Percentiles rank a stretch among this genome's conserved stretches.
These are phyloP conservation scores for Drosophila melanica DNA, from an alignment of 1,140 invertebrate species.

Conservation along the genomic window DNA sequence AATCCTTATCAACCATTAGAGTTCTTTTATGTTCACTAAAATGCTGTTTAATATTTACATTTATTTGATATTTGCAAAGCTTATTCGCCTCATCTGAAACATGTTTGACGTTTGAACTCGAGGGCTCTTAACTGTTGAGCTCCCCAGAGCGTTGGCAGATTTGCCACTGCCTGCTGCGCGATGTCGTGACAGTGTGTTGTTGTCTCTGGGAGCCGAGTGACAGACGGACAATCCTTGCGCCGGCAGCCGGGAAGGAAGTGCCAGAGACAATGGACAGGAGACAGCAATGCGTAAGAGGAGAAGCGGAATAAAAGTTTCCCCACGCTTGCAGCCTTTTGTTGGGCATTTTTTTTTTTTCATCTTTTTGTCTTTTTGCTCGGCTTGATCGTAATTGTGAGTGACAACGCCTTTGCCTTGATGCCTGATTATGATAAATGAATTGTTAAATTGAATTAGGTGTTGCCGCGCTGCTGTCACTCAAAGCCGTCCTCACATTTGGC, in stretches of 20 bases:
- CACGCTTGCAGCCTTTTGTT: constrained; percentile 33
- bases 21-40: no score
- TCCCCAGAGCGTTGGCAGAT: constrained; percentile 41
- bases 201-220: constrained; percentile 67
- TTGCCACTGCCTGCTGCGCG: constrained; percentile 60
- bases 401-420: constrained; percentile 81
- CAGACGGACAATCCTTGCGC: constrained; percentile 66
- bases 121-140: constrained; percentile 61
- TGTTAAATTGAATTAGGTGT: constrained; percentile 83
- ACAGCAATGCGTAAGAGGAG: constrained; percentile 55
- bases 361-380: no score
- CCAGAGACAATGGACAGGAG: constrained; percentile 40
- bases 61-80: neutral
- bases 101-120: constrained; percentile 29
- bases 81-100: neutral
- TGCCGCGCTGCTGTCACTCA: constrained; percentile 78
- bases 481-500: constrained; percentile 59
- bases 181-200: constrained; percentile 18
- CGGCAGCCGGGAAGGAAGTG: constrained; percentile 57
- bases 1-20: no score
- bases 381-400: constrained; percentile 79
- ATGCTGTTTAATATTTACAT: no score
- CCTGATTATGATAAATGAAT: constrained; percentile 83
- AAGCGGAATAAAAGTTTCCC: constrained; percentile 49
- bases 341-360: constrained; percentile 20